Base-by-base conservation (phyloP, 2,888 invertebrate species). In the Eupeodes luniger region DNA sequence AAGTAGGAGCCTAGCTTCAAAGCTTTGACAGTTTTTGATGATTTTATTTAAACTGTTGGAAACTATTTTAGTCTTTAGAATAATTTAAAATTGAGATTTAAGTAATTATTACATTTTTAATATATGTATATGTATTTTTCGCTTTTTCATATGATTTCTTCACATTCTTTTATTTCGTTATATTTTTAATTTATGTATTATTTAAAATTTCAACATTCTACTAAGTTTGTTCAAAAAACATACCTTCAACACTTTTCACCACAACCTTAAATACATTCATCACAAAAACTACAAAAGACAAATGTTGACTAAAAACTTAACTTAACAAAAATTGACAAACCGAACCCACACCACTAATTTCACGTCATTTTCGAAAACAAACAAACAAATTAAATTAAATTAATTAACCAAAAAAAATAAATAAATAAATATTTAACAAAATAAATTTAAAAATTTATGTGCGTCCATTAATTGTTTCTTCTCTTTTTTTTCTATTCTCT, bases 401-500 rank as follows among this genome's bases (percentile, higher is more conserved):
- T 44, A 72, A 14, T 44, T 10, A 55, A 40, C 44, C 55, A 76
- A 80, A 47, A 19, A 19, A 69, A 75, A 59, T 55, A 36, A 59
- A 66, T 64, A 67, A 53, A 10, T 53, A 82, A 76, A 72, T 64
- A 80, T 59, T 69, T 36, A 79, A 79, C 12, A 75, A 86, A 82
- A 27, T 85, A 70, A 75, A 83, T 76, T 69, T 5, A 40, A 12
- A 70, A 77, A 77, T 75, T 72, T 74, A 84, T 74, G 81, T 85
- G 9, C 75, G 88, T 75, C 70, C 88, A 88, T 88, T 88, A 88
- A 88, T 88, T 59, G 70, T 85, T 88, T 88, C 81, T 88, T 83
- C 84, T 85, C 85, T 88, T 85, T 88, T 88, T 86, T 89, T 89
- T 82, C 81, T 79, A 70, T 82, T 89, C 85, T 89, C 70, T 89